Conservation (phyloP, 64 coral and sea anemone genomes). For the Montipora capricornis region DNA sequence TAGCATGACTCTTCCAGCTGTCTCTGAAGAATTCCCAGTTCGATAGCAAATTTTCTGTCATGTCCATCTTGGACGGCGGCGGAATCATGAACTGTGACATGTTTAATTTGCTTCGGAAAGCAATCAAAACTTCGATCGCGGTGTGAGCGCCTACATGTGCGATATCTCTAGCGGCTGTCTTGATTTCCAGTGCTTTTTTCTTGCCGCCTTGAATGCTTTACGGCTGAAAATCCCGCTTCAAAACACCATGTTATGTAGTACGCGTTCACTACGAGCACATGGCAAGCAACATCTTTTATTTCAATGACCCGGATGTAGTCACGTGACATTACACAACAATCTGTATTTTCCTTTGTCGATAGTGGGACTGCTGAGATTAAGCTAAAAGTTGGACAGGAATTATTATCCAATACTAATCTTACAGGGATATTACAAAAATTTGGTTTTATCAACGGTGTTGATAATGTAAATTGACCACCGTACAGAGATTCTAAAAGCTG, state of each 20-base stretch:
- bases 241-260: too few relatives aligned
- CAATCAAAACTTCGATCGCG: background rate
- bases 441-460: too few relatives aligned
- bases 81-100: background rate
- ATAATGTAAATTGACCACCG: too few relatives aligned
- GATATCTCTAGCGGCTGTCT: background rate
- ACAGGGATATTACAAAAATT: too few relatives aligned
- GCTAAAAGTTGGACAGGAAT: too few relatives aligned
- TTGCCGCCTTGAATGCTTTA: background rate
- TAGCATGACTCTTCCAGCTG: constrained; percentile 11
- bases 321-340: background rate
- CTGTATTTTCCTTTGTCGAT: too few relatives aligned
- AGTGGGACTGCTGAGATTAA: too few relatives aligned
- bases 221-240: background rate
- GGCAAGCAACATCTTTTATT: background rate
- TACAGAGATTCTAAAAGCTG: too few relatives aligned
- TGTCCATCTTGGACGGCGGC: background rate
- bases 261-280: too few relatives aligned
- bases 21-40: constrained; percentile 36
- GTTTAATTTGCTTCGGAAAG: background rate
- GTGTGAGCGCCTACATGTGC: background rate
- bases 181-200: background rate
- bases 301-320: background rate
- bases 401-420: too few relatives aligned
- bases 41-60: background rate